phyloP scores from a whole-genome alignment of 2,888 invertebrate genomes.

The Saturnia japonica region DNA sequence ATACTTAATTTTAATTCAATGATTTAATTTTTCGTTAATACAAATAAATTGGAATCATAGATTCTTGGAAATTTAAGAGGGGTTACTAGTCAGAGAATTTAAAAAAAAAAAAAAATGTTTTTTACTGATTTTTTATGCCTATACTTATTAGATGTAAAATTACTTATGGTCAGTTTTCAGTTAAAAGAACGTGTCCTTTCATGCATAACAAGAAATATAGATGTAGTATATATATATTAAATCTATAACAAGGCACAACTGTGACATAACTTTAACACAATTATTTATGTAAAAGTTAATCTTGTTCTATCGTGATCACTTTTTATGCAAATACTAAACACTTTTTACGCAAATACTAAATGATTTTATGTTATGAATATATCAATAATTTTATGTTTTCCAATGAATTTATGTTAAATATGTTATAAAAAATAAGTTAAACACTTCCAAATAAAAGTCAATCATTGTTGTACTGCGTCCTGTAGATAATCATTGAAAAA shows the following conservation, averaged over 20 bases:
- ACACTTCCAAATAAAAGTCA: background rate
- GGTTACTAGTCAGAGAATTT: background rate
- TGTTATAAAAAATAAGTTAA: background rate
- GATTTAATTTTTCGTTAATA: background rate
- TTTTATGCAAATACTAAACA: no score
- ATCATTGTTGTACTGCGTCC: background rate
- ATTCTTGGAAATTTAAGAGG: background rate
- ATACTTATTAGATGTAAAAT: background rate
- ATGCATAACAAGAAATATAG: no score
- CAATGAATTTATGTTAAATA: background rate
- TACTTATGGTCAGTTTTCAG: background rate
- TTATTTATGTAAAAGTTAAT: no score
- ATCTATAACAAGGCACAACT: no score
- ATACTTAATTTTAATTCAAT: background rate
- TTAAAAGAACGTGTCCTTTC: background rate
- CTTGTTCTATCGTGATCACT: no score
- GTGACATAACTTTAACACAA: no score
- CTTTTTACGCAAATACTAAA: background rate
- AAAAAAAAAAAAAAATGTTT: background rate
- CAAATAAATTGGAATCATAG: background rate
- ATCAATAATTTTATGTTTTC: background rate
- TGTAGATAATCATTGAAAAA: background rate
- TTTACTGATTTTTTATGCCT: background rate
- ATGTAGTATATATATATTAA: no score
- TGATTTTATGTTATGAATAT: background rate